These are phyloP conservation scores for Oncorhynchus gorbuscha DNA, from an alignment of 2,113 vertebrate species.

Conservation along the genomic window DNA sequence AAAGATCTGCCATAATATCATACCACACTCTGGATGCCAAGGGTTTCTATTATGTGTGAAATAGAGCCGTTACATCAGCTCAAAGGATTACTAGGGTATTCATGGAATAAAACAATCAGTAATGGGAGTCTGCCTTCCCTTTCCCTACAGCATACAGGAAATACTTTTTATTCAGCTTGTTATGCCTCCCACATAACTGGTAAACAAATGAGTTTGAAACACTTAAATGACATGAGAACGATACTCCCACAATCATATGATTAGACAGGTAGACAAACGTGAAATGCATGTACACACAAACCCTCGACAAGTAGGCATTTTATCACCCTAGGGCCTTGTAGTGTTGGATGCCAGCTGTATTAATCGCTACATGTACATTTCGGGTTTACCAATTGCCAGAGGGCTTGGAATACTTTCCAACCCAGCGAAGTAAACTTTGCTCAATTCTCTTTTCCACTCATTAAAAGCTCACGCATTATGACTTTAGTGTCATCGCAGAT, in stretches of 20 bases:
- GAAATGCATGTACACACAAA: slow-evolving; percentile 15
- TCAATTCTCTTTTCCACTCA: slow-evolving; percentile 42
- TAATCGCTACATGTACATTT: neutral
- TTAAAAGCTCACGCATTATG: slow-evolving; percentile 26
- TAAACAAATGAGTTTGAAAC: neutral
- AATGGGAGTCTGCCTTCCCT: neutral
- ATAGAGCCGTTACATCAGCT: neutral
- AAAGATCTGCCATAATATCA: slow-evolving; percentile 1
- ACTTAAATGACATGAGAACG: slow-evolving; percentile 1
- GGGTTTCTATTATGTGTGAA: neutral
- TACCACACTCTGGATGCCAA: neutral
- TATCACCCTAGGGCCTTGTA: neutral
- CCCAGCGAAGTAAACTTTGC: slow-evolving; percentile 41
- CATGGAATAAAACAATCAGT: neutral
- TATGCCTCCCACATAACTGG: too few species aligned
- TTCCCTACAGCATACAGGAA: too few species aligned
- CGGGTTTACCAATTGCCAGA: slow-evolving; percentile 43
- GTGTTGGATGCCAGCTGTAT: slow-evolving; percentile 46
- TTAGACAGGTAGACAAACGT: neutral
- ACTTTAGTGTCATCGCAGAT: slow-evolving; percentile 26
- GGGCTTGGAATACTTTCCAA: slow-evolving; percentile 51
- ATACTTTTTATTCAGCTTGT: too few species aligned
- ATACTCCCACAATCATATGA: neutral
- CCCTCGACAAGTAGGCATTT: neutral
- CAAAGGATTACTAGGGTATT: neutral